These are phyloP conservation scores for Rhipidura dahli DNA, from an alignment of 2,113 vertebrate genomes.

Conservation along the genomic window DNA sequence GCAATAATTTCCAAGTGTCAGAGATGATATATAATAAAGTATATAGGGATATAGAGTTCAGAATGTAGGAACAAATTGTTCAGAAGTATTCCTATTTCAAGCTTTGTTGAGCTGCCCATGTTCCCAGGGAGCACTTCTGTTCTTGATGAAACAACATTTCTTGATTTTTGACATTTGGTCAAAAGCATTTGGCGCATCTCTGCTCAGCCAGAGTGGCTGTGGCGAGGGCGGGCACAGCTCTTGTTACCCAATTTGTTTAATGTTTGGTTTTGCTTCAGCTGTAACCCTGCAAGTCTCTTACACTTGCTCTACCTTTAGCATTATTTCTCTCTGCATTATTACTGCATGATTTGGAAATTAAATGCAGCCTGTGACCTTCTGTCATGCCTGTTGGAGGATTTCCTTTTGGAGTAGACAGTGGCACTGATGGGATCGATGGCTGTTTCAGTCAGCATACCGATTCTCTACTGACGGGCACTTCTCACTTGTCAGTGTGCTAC, in stretches of 20 bases:
- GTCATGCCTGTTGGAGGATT: background rate
- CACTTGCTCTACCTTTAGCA: background rate
- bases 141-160: conserved; percentile 24
- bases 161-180: conserved; percentile 11
- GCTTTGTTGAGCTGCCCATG: conserved; percentile 5
- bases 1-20: conserved; percentile 22
- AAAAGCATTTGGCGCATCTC: background rate
- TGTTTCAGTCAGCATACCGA: background rate
- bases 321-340: background rate
- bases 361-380: background rate
- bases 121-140: conserved; percentile 12
- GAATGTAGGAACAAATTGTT: conserved; percentile 53
- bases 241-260: conserved; percentile 23
- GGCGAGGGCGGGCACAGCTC: background rate
- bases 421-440: background rate
- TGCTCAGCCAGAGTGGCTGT: background rate
- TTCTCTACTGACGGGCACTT: background rate
- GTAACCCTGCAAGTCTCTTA: background rate
- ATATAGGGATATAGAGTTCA: conserved; percentile 2
- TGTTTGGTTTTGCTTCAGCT: conserved; percentile 19
- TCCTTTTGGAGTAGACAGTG: background rate
- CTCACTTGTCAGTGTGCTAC: background rate
- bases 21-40: conserved; percentile 28
- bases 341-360: background rate
- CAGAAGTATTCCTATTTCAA: conserved; percentile 38